Evolutionary conservation across 2,888 invertebrate species (phyloP), one percentile per base, ranked within the genome.

Genomic region (Lasioglossum villosulum): DNA sequence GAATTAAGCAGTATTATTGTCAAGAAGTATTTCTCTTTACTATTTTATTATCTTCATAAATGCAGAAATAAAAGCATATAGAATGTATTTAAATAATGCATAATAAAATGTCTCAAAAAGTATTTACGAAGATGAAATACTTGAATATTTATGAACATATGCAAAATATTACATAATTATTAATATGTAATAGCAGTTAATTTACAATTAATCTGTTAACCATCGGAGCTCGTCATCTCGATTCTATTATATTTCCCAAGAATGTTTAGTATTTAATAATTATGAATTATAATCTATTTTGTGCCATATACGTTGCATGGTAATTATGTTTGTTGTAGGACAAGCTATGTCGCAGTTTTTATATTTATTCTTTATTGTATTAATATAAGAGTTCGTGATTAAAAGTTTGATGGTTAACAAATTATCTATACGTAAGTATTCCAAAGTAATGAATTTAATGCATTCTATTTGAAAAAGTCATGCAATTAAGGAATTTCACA

Each of bases 1-100:
- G 59, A 80, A 74, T 39, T 74, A 82, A 71, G 37, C 68, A 70
- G 45, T 48, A 48, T 82, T 83, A 80, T 80, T 83, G 70, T 83
- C 74, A 39, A 42, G 39, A 63, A 56, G 30, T 59, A 48, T 30
- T 10, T 12, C 37, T 80, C 37, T 80, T 80, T 74, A 23, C 27
- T 39, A 70, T 6, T 74, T 68, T 45, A 39, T 27, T 56, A 42
- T 78, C 4, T 37, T 73, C 34, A 34, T n/a, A 77, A 77, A 77
- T 70, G 52, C 52, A 52, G 27, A 4, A 19, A 52, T 77, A 39
- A 37, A 77, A 70, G 27, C 48, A 23, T 70, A 52, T 39, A 27
- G 59, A 70, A 23, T 30, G 52, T n/a, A 56, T 56, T 56, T 56
- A 56, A 56, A n/a, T 56, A 56, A 52, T n/a, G 56, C 56, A 56